Conservation (phyloP, 2,797 vertebrate species). For the Microcaecilia unicolor region DNA sequence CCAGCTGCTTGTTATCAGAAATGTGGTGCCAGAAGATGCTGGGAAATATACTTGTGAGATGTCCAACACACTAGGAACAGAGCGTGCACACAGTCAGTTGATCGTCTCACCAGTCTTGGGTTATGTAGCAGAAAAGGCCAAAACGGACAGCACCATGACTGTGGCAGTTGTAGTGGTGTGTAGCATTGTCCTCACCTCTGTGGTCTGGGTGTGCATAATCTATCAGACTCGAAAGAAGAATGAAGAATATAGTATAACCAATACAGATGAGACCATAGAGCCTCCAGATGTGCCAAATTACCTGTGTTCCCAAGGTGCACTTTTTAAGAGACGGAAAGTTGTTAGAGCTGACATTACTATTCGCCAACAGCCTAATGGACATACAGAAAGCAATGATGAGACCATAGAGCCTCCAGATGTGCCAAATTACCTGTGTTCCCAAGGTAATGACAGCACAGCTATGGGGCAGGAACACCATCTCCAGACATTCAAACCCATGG, state of each 20-base stretch:
- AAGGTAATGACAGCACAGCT: slow-evolving; percentile 42
- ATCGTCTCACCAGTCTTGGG: slow-evolving; percentile 46
- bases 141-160: slow-evolving; percentile 65
- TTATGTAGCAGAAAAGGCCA: slow-evolving; percentile 28
- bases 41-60: slow-evolving; percentile 93
- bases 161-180: slow-evolving; percentile 91
- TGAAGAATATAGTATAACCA: slow-evolving; percentile 93
- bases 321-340: too few relatives aligned
- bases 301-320: too few relatives aligned
- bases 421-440: too few relatives aligned
- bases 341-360: too few relatives aligned
- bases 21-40: slow-evolving; percentile 67
- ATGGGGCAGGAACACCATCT: slow-evolving; percentile 45
- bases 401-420: too few relatives aligned
- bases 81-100: slow-evolving; percentile 82
- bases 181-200: slow-evolving; percentile 86
- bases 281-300: too few relatives aligned
- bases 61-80: slow-evolving; percentile 88
- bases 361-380: too few relatives aligned
- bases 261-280: too few relatives aligned
- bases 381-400: too few relatives aligned
- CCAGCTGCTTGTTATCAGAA: slow-evolving; percentile 82
- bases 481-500: slow-evolving; percentile 24
- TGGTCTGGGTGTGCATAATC: slow-evolving; percentile 98
- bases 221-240: slow-evolving; percentile 94